Conservation (phyloP, 2,888 invertebrate species). For the Drosophila antonietae region DNA sequence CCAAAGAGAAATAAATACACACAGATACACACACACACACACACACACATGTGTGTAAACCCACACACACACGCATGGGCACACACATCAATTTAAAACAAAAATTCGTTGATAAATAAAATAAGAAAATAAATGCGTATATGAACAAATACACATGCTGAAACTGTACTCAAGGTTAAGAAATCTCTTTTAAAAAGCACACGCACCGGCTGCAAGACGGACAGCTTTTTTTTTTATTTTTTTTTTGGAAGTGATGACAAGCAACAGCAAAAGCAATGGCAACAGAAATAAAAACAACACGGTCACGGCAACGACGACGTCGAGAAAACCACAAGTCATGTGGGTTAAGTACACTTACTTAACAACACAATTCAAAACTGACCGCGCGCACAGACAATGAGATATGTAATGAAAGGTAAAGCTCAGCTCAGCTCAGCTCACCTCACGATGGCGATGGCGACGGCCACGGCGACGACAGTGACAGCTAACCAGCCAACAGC, state of each 20-base stretch:
- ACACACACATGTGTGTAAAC: not conserved
- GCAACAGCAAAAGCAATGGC: conserved; percentile 33
- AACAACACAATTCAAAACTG: conserved; percentile 77
- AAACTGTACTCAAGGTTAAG: conserved; percentile 80
- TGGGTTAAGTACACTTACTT: conserved; percentile 81
- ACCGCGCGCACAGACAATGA: conserved; percentile 76
- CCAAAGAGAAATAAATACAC: conserved; percentile 53
- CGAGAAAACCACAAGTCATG: conserved; percentile 77
- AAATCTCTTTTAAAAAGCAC: conserved; percentile 69
- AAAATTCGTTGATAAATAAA: conserved; percentile 66
- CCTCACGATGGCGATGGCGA: conserved; percentile 9
- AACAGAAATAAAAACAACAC: conserved; percentile 12
- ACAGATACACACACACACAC: conserved; percentile 8
- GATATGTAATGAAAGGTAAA: conserved; percentile 67
- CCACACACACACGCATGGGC: conserved; percentile 26
- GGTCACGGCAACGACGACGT: conserved; percentile 12
- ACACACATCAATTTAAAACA: conserved; percentile 44
- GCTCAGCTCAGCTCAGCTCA: conserved; percentile 54
- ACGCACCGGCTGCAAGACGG: conserved; percentile 59
- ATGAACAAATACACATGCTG: conserved; percentile 29
- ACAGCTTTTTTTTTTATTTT: conserved; percentile 59
- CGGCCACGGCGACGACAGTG: conserved; percentile 30
- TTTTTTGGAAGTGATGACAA: conserved; percentile 69
- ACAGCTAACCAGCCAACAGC: conserved; percentile 37
- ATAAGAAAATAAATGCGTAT: conserved; percentile 27